Base-by-base conservation (phyloP, 1,140 invertebrate species). In the Megathymus violae region DNA sequence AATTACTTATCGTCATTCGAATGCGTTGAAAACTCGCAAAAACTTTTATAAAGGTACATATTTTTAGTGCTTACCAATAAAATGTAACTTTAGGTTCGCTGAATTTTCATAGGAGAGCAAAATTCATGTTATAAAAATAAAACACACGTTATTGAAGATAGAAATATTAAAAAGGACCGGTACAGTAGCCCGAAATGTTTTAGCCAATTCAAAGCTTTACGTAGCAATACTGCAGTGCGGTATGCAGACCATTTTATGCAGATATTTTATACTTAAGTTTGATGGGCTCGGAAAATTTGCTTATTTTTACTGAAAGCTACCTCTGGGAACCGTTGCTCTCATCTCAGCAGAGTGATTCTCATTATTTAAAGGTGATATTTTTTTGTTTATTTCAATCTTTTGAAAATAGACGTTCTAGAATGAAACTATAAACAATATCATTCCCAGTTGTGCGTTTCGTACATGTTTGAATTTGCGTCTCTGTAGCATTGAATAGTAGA, bases 211-310 rank as follows among this genome's bases (percentile, higher is more conserved):
- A 59, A 44, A 47, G 56, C 27, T 34, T 22, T 16, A 46, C 52
- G 64, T 67, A 36, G 51, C 38, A 48, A 38, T 61, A 54, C 73
- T 67, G 73, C 73, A 75, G 59, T 75, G 73, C 73, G 62, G 66
- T 64, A 56, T 19, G 7, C 40, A 59, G 41, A 59, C 44, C 54
- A 69, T 62, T 61, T 75, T 68, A 43, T 64, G 52, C 69, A 72
- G 64, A 72, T 64, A 64, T 72, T 72, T 67, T 67, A 69, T 72
- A 72, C 60, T 66, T 62, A 66, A 36, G 43, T 63, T 71, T 67
- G 69, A 69, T 75, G 69, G 73, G 69, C 66, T 67, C 62, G 69
- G 62, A 67, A 75, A 75, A 75, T 75, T 69, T 69, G 64, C 73
- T 75, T 75, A 69, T 72, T 72, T 71, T 58, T 56, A 61, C 51